phyloP scores from a whole-genome alignment of 2,113 vertebrate species.

The Morone chrysops region DNA sequence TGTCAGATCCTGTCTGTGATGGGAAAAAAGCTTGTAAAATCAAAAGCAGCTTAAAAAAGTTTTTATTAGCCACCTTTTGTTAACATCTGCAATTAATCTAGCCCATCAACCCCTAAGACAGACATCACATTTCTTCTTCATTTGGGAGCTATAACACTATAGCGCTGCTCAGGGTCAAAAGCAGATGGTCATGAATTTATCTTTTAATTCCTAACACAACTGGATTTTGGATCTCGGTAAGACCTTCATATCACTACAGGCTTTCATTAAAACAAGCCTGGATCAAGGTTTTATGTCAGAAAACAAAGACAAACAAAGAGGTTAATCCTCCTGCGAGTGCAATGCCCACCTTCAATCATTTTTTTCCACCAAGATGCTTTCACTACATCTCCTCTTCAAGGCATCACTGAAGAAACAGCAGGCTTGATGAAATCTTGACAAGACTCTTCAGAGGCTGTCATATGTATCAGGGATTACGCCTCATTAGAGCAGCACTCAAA shows the following conservation, averaged over 20 bases:
- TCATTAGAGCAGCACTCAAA: conserved; percentile 57
- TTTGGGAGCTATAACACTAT: background rate
- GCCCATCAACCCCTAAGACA: background rate
- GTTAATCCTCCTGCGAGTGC: background rate
- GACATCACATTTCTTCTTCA: conserved; percentile 3
- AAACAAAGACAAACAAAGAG: background rate
- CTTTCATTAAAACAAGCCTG: conserved; percentile 6
- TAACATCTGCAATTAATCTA: conserved; percentile 8
- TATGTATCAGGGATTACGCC: conserved; percentile 35
- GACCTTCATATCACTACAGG: background rate
- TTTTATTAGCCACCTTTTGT: background rate
- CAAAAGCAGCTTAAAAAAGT: background rate
- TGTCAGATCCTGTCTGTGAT: conserved; percentile 8
- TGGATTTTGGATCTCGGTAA: conserved; percentile 1
- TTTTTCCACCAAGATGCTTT: conserved; percentile 7
- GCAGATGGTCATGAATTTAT: conserved; percentile 24
- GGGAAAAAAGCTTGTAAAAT: background rate
- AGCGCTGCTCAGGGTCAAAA: conserved; percentile 8
- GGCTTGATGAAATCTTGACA: conserved; percentile 35
- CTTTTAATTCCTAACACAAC: conserved; percentile 6
- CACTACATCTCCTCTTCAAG: conserved; percentile 7
- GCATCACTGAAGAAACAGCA: conserved; percentile 14
- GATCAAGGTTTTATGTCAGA: background rate
- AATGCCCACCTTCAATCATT: background rate
- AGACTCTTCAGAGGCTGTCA: conserved; percentile 33